Percentiles rank a stretch among this genome's conserved stretches.
phyloP scores from a whole-genome alignment of 2,113 vertebrate genomes.

The Campylomormyrus tamandua region DNA sequence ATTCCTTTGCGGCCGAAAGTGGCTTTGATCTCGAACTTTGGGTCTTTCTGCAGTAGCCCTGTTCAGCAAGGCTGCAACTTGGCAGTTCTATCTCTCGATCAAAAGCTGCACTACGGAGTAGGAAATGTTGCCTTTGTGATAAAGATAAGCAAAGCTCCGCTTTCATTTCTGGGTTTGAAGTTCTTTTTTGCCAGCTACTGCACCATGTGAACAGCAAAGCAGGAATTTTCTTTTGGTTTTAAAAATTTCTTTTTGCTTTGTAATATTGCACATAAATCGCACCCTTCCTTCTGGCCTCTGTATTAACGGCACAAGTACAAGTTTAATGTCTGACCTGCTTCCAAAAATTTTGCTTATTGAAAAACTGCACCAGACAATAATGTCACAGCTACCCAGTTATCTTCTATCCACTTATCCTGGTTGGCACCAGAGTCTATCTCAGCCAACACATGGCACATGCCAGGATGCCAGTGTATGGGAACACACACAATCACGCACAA shows the following conservation, averaged over 20 bases:
- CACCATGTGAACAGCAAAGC: background rate
- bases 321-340: background rate
- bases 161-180: background rate
- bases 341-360: background rate
- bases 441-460: background rate
- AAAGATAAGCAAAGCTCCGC: background rate
- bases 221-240: background rate
- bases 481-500: background rate
- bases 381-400: background rate
- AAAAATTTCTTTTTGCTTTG: background rate
- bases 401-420: background rate
- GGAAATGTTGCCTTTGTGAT: constrained; percentile 9
- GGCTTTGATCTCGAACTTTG: constrained; percentile 4
- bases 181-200: background rate
- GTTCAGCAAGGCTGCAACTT: background rate
- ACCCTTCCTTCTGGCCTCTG: background rate
- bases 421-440: background rate
- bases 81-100: background rate
- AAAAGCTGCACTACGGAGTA: background rate
- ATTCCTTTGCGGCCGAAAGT: background rate
- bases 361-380: background rate
- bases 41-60: background rate
- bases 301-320: background rate
- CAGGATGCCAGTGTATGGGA: background rate
- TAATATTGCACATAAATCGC: background rate